Conservation (phyloP, 2,888 invertebrate species). For the Hirtodrosophila trivittata region DNA sequence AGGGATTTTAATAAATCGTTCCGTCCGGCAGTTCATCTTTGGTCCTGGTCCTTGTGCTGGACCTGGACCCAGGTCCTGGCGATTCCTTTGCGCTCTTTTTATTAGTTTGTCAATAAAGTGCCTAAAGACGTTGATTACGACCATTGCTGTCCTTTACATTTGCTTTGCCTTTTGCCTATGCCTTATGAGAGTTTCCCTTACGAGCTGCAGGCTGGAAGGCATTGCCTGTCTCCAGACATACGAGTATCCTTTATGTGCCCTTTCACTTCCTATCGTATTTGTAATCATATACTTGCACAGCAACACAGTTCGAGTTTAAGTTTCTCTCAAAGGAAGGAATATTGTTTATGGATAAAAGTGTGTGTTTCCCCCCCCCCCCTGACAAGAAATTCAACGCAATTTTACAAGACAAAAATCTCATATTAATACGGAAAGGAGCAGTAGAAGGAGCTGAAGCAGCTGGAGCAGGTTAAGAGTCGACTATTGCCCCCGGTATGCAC, state of each 20-base stretch:
- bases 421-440: too few relatives aligned
- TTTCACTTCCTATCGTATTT: too few relatives aligned
- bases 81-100: slow-evolving; percentile 55
- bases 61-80: too few relatives aligned
- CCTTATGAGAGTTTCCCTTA: slow-evolving; percentile 45
- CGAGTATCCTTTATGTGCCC: slow-evolving; percentile 23
- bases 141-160: slow-evolving; percentile 40
- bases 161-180: slow-evolving; percentile 35
- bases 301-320: too few relatives aligned
- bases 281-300: too few relatives aligned
- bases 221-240: slow-evolving; percentile 20
- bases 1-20: slow-evolving; percentile 81
- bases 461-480: not conserved
- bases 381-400: too few relatives aligned
- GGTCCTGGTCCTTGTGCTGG: slow-evolving; percentile 18
- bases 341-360: too few relatives aligned
- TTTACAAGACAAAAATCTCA: too few relatives aligned
- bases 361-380: too few relatives aligned
- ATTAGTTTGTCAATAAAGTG: slow-evolving; percentile 81
- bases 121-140: slow-evolving; percentile 72
- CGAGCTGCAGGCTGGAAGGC: slow-evolving; percentile 60
- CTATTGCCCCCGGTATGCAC: slow-evolving; percentile 40
- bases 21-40: slow-evolving; percentile 32
- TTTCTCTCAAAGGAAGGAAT: too few relatives aligned
- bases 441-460: not conserved